A percentile compares a stretch with the other conserved stretches of the same genome.
phyloP scores from a whole-genome alignment of 1,140 invertebrate species.

The Melipona quadrifasciata region DNA sequence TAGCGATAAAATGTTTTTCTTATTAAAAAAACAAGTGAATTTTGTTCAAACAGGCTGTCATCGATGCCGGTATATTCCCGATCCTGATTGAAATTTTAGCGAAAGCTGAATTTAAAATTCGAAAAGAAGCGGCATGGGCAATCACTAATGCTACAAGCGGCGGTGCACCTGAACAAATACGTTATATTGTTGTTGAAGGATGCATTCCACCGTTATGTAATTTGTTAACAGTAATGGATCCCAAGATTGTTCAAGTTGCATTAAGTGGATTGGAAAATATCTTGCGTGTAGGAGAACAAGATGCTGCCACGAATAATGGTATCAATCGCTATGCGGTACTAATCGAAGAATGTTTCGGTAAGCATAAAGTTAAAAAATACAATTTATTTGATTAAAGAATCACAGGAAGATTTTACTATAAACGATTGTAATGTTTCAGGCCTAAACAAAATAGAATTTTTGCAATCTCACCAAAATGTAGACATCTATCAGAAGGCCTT shows the following conservation, averaged over 20 bases:
- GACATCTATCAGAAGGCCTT: conserved; percentile 98
- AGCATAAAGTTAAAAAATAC: conserved; percentile 59
- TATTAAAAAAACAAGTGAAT: conserved; percentile 13
- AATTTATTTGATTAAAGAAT: background rate
- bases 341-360: conserved; percentile 98
- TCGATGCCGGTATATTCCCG: conserved; percentile 97
- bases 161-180: conserved; percentile 95
- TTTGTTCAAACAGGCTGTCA: conserved; percentile 89
- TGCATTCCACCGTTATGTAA: conserved; percentile 98
- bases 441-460: conserved; percentile 97
- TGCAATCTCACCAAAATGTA: conserved; percentile 97
- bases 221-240: conserved; percentile 95
- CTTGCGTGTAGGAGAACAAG: conserved; percentile 94
- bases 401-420: background rate
- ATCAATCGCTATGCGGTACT: conserved; percentile 95
- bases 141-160: conserved; percentile 99
- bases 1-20: background rate
- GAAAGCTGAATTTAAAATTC: conserved; percentile 97
- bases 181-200: conserved; percentile 86
- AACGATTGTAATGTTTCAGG: conserved; percentile 83
- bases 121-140: conserved; percentile 98
- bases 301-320: conserved; percentile 85
- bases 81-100: conserved; percentile 94
- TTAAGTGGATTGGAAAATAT: conserved; percentile 98
- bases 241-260: conserved; percentile 98